Evolutionary conservation across 2,113 vertebrate genomes (phyloP).

Genomic region (Oenanthe oenanthe): DNA sequence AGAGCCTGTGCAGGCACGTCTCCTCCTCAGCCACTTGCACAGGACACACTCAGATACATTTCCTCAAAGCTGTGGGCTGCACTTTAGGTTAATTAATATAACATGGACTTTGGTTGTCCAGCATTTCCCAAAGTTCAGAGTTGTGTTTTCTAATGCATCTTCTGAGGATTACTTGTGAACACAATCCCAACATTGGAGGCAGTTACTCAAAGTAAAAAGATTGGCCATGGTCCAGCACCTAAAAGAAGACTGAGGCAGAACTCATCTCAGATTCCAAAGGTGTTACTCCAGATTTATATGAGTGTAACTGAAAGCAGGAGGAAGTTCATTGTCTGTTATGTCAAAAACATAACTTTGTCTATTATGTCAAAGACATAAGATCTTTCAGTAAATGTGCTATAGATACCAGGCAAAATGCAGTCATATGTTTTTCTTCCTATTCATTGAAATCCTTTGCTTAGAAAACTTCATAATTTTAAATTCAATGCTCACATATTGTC

Average conservation of each 20-base stretch:
- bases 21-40: background rate
- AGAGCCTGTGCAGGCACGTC: background rate
- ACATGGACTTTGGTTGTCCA: background rate
- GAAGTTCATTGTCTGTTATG: conserved; percentile 4
- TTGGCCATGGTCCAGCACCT: background rate
- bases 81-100: background rate
- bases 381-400: background rate
- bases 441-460: background rate
- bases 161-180: background rate
- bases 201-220: conserved; percentile 6
- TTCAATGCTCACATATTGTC: background rate
- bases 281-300: conserved; percentile 26
- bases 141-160: background rate
- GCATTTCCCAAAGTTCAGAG: background rate
- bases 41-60: background rate
- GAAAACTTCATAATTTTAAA: background rate
- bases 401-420: background rate
- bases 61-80: background rate
- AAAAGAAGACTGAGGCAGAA: background rate
- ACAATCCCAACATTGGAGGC: background rate
- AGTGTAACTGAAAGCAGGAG: conserved; percentile 22
- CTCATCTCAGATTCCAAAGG: conserved; percentile 36
- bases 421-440: background rate
- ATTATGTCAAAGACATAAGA: background rate
- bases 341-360: background rate